Conservation (phyloP, 2,113 vertebrate species). For the Pseudolaguvia tuberculata region DNA sequence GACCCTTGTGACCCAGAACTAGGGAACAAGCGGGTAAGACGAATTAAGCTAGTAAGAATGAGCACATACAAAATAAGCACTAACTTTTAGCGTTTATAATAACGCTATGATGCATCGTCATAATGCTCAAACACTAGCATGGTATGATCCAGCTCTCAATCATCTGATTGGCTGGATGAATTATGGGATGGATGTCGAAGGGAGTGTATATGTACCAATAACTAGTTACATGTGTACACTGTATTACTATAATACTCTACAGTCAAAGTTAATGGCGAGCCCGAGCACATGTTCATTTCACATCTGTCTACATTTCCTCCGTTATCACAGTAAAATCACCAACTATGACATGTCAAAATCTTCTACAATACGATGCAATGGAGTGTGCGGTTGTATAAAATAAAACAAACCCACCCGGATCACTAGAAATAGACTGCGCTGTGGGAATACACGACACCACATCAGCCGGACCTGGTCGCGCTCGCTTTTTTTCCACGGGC, state of each 20-base stretch:
- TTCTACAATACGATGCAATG: not conserved
- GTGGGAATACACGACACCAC: not conserved
- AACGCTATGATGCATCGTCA: not conserved
- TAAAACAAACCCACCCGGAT: slow-evolving; percentile 9
- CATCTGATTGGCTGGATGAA: not conserved
- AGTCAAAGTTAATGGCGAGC: not conserved
- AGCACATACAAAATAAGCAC: no score
- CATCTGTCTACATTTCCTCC: not conserved
- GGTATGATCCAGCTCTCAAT: not conserved
- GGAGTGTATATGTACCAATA: not conserved
- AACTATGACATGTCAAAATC: not conserved
- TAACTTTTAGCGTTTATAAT: not conserved
- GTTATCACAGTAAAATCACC: not conserved
- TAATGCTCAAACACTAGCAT: not conserved
- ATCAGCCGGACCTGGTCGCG: no score
- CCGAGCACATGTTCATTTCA: not conserved
- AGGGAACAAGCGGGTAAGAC: no score
- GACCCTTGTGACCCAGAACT: no score
- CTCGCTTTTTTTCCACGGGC: slow-evolving; percentile 45
- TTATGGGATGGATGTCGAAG: not conserved
- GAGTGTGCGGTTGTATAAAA: not conserved
- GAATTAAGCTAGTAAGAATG: no score
- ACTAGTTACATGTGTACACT: not conserved
- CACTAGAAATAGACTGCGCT: not conserved
- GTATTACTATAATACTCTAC: no score